Percentiles rank a stretch among this genome's conserved stretches.
Evolutionary conservation across 2,888 invertebrate genomes (phyloP).

Genomic region (Pachymerium ferrugineum): DNA sequence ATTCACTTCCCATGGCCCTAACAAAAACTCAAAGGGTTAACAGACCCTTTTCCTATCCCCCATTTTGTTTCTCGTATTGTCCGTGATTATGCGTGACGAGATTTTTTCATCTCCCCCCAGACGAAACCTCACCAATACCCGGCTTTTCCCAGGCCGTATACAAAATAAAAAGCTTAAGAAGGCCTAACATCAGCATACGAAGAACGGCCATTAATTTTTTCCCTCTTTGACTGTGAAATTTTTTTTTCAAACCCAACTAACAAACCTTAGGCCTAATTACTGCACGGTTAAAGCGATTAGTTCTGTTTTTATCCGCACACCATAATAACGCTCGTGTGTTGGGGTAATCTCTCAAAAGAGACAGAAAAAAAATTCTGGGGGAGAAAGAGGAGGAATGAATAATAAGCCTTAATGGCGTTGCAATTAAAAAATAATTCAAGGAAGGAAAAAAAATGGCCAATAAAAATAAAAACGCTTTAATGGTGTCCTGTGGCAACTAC

Average conservation of each 20-base stretch:
- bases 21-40: not conserved
- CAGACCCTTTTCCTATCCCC: not conserved
- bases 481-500: not conserved
- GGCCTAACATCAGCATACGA: not conserved
- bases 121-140: not conserved
- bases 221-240: too few species aligned
- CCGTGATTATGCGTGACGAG: not conserved
- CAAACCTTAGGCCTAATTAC: not conserved
- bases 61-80: constrained; percentile 13
- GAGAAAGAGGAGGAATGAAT: not conserved
- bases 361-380: not conserved
- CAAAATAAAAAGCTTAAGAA: not conserved
- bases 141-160: not conserved
- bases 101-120: not conserved
- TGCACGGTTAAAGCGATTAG: constrained; percentile 13
- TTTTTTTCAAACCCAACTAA: constrained; percentile 1
- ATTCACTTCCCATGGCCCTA: not conserved
- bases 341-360: constrained; percentile 1
- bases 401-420: constrained; percentile 13
- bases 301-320: constrained; percentile 9
- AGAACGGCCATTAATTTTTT: constrained; percentile 2
- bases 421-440: constrained; percentile 13
- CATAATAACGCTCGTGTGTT: constrained; percentile 8
- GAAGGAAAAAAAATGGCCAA: not conserved
- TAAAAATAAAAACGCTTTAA: constrained; percentile 5